A percentile compares a stretch with the other conserved stretches of the same genome.
Conservation (phyloP, 2,797 vertebrate species). For the Enteromius unitaeniatus region DNA sequence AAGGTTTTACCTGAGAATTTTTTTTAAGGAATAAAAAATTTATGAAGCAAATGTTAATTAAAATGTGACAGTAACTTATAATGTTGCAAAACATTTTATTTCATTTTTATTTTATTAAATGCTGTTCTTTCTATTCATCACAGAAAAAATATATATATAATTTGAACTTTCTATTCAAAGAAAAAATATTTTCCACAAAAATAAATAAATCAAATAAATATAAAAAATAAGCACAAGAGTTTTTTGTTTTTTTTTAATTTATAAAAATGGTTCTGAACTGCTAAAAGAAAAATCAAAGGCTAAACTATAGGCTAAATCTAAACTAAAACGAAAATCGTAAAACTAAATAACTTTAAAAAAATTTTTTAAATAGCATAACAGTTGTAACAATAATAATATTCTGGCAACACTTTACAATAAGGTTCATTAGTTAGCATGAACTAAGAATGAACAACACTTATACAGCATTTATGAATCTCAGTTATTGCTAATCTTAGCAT, state of each 20-base stretch:
- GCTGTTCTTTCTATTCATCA: neutral
- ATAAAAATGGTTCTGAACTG: neutral
- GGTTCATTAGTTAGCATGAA: no score
- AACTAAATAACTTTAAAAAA: neutral
- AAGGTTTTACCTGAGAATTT: neutral
- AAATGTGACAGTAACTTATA: neutral
- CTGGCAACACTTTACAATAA: no score
- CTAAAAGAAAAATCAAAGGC: neutral
- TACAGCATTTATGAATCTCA: no score
- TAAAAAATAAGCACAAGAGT: no score
- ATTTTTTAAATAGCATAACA: neutral
- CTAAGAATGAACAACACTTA: no score
- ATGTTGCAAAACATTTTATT: neutral
- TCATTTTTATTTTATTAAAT: neutral
- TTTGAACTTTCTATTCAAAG: no score
- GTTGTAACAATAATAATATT: neutral
- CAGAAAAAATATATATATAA: neutral
- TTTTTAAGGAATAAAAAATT: neutral
- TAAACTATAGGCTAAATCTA: no score
- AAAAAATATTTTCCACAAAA: no score
- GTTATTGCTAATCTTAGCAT: no score
- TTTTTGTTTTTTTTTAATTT: neutral
- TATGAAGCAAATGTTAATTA: no score
- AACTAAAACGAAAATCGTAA: no score
- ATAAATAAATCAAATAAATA: no score